Base-by-base conservation (phyloP, 2,888 invertebrate species). In the Tetheella fluctuosa region DNA sequence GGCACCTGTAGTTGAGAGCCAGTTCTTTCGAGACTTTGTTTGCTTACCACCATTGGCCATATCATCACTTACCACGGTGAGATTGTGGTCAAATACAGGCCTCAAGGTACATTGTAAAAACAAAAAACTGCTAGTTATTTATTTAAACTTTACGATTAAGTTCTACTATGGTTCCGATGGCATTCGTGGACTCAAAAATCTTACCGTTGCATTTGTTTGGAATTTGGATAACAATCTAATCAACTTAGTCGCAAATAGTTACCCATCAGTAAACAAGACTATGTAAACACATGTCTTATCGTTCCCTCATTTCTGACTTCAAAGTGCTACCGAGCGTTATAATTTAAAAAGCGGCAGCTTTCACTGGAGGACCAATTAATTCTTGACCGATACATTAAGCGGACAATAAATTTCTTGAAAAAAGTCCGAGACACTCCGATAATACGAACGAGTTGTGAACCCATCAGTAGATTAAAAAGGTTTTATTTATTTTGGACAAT, bases 401-500 rank as follows among this genome's bases (percentile, higher is more conserved):
- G 85, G 83, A 81, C 86, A 85, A 88, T 90, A 89, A 86, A 89
- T 86, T 85, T 86, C 80, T 81, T 77, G 73, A 87, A 88, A 80
- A 82, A 86, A 83, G 70, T 77, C 77, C 73, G 80, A 73, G 64
- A 68, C 68, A 64, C 71, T 67, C 63, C 79, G 88, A 88, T 89
- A 88, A 84, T 76, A 76, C 68, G 79, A 80, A 83, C 86, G 79
- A 74, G 85, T 84, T 82, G 77, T 80, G 79, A 80, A 82, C 74
- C 85, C 88, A 81, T 83, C 81, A 79, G 79, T 77, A 78, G 80
- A 84, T 88, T 88, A 87, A 90, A 88, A 86, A 89, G 85, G 84
- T 85, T 88, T 90, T 90, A 90, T 91, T 91, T 91, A 92, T 93
- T 90, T 91, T 86, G 80, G 77, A 87, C 88, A 91, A 92, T 93